phyloP scores from a whole-genome alignment of 2,113 vertebrate genomes.

The Prochilodus magdalenae region DNA sequence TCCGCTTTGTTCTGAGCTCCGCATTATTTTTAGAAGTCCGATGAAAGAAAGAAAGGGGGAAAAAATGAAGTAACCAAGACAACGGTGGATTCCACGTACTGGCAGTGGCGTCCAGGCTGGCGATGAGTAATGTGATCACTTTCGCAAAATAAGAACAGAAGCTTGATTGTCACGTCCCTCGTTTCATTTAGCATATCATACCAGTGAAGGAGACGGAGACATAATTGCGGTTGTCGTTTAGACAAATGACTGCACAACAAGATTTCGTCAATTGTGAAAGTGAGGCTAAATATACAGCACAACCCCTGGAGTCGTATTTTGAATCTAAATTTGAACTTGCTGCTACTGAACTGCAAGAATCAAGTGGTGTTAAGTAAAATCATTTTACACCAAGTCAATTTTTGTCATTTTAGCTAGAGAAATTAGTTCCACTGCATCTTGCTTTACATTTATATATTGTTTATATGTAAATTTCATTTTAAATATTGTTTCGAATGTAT shows the following conservation, averaged over 20 bases:
- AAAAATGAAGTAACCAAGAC: conserved; percentile 50
- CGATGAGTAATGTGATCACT: conserved; percentile 37
- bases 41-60: conserved; percentile 3
- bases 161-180: background rate
- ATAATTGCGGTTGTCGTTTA: conserved; percentile 2
- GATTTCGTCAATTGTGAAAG: background rate
- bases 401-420: no score
- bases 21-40: conserved; percentile 48
- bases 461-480: no score
- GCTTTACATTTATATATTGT: no score
- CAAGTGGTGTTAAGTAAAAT: no score
- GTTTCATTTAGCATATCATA: background rate
- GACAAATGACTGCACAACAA: conserved; percentile 14
- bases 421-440: no score
- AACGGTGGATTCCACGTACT: conserved; percentile 28
- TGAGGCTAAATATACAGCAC: background rate
- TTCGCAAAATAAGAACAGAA: conserved; percentile 7
- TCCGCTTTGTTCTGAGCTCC: conserved; percentile 18
- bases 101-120: conserved; percentile 6
- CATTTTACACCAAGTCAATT: no score
- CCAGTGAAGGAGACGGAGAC: background rate
- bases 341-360: no score
- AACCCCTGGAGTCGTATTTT: background rate
- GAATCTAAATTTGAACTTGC: background rate
- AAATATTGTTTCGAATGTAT: no score